phyloP scores from a whole-genome alignment of 1,140 invertebrate species.

The Platyscapa corneri region DNA sequence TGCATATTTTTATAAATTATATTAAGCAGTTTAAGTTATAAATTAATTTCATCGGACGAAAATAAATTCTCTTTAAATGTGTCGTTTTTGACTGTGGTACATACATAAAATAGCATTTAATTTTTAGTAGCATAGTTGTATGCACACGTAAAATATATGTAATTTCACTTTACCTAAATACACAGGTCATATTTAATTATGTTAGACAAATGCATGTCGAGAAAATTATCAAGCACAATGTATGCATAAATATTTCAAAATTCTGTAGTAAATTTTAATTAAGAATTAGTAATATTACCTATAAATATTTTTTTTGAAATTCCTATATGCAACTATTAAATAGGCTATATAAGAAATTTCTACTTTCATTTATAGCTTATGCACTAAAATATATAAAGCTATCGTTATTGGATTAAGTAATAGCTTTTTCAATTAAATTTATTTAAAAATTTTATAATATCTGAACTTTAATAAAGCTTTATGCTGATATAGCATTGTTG shows the following conservation, averaged over 20 bases:
- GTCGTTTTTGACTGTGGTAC: not conserved
- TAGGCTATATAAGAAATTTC: no score
- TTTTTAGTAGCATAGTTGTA: not conserved
- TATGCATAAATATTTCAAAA: not conserved
- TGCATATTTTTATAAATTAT: no score
- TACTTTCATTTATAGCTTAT: no score
- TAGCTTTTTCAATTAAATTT: not conserved
- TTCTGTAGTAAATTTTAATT: no score
- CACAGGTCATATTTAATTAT: not conserved
- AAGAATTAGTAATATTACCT: no score
- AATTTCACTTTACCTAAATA: not conserved
- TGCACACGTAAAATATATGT: not conserved
- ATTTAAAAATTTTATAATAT: not conserved
- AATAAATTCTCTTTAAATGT: not conserved
- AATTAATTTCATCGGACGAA: not conserved
- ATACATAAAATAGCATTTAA: not conserved
- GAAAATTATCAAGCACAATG: not conserved
- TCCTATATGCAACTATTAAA: no score
- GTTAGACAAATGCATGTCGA: not conserved
- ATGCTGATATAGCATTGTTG: no score
- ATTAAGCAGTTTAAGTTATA: not conserved
- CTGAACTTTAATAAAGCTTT: not conserved
- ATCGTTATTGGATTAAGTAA: no score
- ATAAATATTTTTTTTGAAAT: no score
- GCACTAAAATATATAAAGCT: no score